Base-by-base conservation (phyloP, 2,113 vertebrate genomes). In the Xenopus laevis region DNA sequence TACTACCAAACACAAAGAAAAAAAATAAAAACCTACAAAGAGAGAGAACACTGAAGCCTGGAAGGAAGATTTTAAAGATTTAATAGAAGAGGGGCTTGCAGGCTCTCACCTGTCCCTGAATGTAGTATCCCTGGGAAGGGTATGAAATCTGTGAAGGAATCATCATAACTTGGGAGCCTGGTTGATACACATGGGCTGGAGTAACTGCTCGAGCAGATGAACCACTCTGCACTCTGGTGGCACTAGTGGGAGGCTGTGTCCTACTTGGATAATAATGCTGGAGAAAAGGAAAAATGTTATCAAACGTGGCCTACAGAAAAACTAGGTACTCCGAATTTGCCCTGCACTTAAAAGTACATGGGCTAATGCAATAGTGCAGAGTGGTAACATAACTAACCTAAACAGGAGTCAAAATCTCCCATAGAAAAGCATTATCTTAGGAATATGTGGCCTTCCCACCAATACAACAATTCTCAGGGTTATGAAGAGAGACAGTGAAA, bases 141-240 rank as follows among this genome's bases (percentile, higher is more conserved):
- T 97, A 96, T 79, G 94, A 87, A 80, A 97, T 87, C 86, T 97
- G 97, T 78, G 94, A 93, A 65, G 94, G 94, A 86, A 98, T 97
- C 95, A 99, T 95, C 95, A 98, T 96, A 91, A 98, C 94, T 86
- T 96, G 96, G 85, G 96, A 96, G 84, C 93, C 92, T 2, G 95
- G 83, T 76, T 93, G 94, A 89, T 98, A 98, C 74, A 98, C 94
- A 79, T 98, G 96, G 72, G 95, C 84, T 82, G 96, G 90, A 13
- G 94, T 91, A 86, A 96, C 95, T 21, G 95, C 85, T 57, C 96
- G 94, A 67, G 96, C 91, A 23, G 92, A 90, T 7, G 92, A 92
- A 90, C 89, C 92, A 82, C 90, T 88, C 81, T 91, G 94, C 77
- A 97, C 88, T 0, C 95, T 93, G 77, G 93, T 92, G 1, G 95